Percentiles rank a stretch among this genome's conserved stretches.
Evolutionary conservation across 2,797 vertebrate genomes (phyloP).

Genomic region (Taeniopygia guttata): DNA sequence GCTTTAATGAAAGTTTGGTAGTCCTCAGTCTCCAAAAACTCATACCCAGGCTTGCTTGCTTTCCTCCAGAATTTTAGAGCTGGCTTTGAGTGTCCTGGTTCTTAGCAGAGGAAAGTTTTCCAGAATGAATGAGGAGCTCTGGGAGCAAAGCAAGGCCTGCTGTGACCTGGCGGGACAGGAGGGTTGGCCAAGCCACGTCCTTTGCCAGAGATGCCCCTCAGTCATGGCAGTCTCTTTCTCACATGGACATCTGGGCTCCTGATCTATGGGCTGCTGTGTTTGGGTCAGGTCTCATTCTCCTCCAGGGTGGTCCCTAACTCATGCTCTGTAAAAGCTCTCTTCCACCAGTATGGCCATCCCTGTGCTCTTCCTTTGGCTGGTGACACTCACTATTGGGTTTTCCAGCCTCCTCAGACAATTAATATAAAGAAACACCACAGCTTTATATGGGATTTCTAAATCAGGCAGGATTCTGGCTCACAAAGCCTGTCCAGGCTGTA

Average conservation of each 20-base stretch:
- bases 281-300: neutral
- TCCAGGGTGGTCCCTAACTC: neutral
- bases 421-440: neutral
- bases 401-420: neutral
- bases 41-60: neutral
- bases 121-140: neutral
- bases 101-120: neutral
- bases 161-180: neutral
- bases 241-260: accelerated
- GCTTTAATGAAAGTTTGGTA: neutral
- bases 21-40: neutral
- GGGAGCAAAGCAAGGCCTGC: neutral
- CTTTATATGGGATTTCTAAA: neutral
- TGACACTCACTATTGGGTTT: neutral
- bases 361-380: neutral
- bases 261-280: neutral
- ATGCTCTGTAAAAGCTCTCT: neutral
- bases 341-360: neutral
- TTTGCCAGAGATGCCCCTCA: neutral
- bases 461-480: neutral
- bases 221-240: neutral
- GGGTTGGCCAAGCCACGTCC: neutral
- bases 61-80: neutral
- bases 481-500: neutral
- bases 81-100: neutral